Conservation (phyloP, 1,140 invertebrate genomes). For the Nasonia giraulti region DNA sequence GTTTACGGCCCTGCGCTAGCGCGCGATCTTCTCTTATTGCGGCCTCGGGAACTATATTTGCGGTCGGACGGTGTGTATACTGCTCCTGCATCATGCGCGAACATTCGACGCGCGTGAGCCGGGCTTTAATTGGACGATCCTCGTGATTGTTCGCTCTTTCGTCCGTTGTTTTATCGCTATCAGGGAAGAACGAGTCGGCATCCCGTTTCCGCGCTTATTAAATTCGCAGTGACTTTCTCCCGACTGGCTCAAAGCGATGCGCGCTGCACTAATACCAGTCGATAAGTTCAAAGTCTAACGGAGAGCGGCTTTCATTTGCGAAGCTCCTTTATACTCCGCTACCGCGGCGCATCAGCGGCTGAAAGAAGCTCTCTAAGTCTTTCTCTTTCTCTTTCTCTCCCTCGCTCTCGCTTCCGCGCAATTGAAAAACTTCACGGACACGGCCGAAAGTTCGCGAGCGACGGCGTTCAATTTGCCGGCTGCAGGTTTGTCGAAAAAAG, state of each 20-base stretch:
- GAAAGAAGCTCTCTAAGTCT: background rate
- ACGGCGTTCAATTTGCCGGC: conserved; percentile 1
- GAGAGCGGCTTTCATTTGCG: background rate
- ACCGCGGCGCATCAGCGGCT: too few species aligned
- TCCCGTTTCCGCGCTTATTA: background rate
- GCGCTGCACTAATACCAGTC: background rate
- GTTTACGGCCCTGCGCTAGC: background rate
- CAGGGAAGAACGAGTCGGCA: too few species aligned
- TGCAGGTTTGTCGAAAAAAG: background rate
- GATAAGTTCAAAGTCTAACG: background rate
- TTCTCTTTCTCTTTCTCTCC: too few species aligned
- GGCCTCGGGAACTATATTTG: conserved; percentile 40
- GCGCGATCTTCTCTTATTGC: conserved; percentile 53
- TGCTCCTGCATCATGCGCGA: background rate
- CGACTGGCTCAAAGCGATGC: too few species aligned
- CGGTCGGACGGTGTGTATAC: background rate
- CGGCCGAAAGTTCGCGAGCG: background rate
- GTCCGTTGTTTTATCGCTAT: background rate
- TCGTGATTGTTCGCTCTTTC: background rate
- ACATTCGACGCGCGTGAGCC: background rate
- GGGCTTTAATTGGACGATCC: background rate
- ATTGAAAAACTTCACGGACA: conserved; percentile 26
- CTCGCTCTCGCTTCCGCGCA: background rate
- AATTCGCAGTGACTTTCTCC: background rate
- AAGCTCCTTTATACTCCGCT: background rate